phyloP scores from a whole-genome alignment of 2,888 invertebrate genomes.

The Acanthosepion pharaonis region DNA sequence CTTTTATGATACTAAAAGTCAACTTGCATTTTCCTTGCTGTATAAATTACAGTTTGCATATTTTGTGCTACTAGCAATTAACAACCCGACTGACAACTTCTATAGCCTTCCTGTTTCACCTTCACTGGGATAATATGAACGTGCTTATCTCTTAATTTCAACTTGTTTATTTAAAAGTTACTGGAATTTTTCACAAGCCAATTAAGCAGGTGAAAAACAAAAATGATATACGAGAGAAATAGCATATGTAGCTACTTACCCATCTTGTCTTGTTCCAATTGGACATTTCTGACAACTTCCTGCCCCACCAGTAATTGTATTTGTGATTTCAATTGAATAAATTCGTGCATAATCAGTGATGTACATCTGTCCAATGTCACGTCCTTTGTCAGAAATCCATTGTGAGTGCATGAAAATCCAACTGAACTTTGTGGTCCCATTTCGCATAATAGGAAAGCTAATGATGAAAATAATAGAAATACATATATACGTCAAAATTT shows the following conservation, averaged over 20 bases:
- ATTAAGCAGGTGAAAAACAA: not conserved
- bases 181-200: not conserved
- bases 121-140: too few relatives aligned
- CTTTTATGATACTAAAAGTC: too few relatives aligned
- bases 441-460: conserved; percentile 72
- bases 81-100: too few relatives aligned
- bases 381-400: conserved; percentile 57
- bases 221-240: too few relatives aligned
- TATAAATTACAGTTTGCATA: too few relatives aligned
- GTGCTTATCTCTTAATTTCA: too few relatives aligned
- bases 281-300: conserved; percentile 76
- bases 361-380: conserved; percentile 49
- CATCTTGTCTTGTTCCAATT: conserved; percentile 71
- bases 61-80: too few relatives aligned
- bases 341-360: conserved; percentile 76
- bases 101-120: too few relatives aligned
- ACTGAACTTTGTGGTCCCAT: conserved; percentile 75
- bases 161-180: too few relatives aligned
- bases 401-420: conserved; percentile 76
- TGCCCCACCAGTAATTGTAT: conserved; percentile 78
- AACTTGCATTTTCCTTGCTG: too few relatives aligned
- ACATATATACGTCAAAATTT: not conserved
- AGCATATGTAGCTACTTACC: conserved; percentile 58
- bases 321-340: conserved; percentile 77
- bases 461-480: conserved; percentile 43